Conservation (phyloP, 37 sponge, comb jelly and placozoan species). For the Beroe ovata region DNA sequence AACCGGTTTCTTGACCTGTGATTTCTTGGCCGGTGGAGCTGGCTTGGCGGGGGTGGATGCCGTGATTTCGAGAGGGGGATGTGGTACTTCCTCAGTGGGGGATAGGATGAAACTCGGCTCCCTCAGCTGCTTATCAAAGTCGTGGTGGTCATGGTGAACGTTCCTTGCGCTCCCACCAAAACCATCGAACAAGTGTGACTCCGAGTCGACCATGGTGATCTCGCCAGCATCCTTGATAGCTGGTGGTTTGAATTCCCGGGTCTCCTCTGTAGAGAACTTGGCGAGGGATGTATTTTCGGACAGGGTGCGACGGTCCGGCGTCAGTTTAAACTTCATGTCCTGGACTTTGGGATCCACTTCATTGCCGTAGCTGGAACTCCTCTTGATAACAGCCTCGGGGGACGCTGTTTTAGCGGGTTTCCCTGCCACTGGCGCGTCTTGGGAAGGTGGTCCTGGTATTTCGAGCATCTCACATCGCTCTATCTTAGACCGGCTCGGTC, state of each 20-base stretch:
- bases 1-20: slow-evolving; percentile 7
- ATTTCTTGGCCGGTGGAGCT: neutral
- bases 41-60: neutral
- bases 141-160: neutral
- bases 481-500: slow-evolving; percentile 51
- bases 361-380: slow-evolving; percentile 24
- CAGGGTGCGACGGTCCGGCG: slow-evolving; percentile 38
- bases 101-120: neutral
- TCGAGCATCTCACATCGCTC: slow-evolving; percentile 34
- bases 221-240: slow-evolving; percentile 43
- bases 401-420: neutral
- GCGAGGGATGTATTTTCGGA: slow-evolving; percentile 49
- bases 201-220: slow-evolving; percentile 55
- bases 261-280: neutral
- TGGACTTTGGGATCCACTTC: neutral
- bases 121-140: neutral
- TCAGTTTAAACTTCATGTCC: slow-evolving; percentile 22
- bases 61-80: neutral
- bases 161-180: slow-evolving; percentile 40
- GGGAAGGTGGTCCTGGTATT: no score
- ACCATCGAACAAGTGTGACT: slow-evolving; percentile 39
- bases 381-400: neutral
- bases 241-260: slow-evolving; percentile 34
- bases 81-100: slow-evolving; percentile 8
- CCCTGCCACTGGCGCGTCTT: neutral